Evolutionary conservation across 2,113 vertebrate species (phyloP).

Genomic region (Uria aalge): DNA sequence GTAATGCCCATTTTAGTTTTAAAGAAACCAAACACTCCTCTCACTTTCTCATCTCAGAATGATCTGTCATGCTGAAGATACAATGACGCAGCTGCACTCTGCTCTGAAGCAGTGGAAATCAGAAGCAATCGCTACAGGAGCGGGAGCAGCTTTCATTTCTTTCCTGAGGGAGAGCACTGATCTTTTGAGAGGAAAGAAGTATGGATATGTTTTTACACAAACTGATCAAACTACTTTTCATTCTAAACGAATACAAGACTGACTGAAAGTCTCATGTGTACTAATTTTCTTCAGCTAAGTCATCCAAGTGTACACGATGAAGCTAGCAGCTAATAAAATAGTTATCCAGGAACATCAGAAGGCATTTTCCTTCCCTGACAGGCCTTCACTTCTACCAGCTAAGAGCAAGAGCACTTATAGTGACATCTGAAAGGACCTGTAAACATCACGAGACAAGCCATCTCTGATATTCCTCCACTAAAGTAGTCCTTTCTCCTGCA

Average conservation of each 20-base stretch:
- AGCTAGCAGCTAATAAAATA: conserved; percentile 38
- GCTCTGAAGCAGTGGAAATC: conserved; percentile 62
- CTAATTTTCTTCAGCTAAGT: conserved; percentile 43
- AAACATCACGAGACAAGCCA: conserved; percentile 25
- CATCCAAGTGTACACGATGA: conserved; percentile 9
- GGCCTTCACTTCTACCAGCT: conserved; percentile 59
- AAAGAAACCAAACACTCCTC: neutral
- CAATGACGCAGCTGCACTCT: conserved; percentile 53
- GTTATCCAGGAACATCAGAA: conserved; percentile 52
- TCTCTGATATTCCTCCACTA: neutral
- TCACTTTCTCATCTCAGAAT: neutral
- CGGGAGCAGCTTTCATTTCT: conserved; percentile 55
- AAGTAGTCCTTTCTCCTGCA: neutral
- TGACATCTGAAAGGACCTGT: conserved; percentile 59
- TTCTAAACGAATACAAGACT: conserved; percentile 64
- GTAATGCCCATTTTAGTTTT: neutral
- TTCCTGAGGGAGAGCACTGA: conserved; percentile 63
- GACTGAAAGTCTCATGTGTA: conserved; percentile 65
- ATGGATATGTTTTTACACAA: conserved; percentile 60
- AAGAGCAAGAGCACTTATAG: conserved; percentile 52
- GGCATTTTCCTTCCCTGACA: conserved; percentile 50
- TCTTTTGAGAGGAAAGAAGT: conserved; percentile 63
- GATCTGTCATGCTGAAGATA: conserved; percentile 34
- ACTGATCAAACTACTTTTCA: conserved; percentile 69
- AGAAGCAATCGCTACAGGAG: conserved; percentile 36